These are phyloP conservation scores for Drosophila atroscutellata DNA, from an alignment of 2,888 invertebrate species.

Conservation along the genomic window DNA sequence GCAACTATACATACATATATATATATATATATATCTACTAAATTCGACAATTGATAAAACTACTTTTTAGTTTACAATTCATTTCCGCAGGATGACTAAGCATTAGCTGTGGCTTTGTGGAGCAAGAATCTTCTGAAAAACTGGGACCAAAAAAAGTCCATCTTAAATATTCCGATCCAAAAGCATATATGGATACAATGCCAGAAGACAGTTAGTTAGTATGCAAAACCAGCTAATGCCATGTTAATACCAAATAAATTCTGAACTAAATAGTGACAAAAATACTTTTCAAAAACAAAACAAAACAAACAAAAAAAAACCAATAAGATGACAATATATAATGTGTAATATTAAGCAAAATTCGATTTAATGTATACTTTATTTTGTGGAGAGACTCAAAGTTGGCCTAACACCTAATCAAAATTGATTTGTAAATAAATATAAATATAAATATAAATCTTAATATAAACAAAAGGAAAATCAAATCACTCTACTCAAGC, in stretches of 20 bases:
- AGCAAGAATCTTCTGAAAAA: slow-evolving; percentile 6
- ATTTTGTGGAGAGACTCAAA: slow-evolving; percentile 50
- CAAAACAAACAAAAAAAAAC: slow-evolving; percentile 5
- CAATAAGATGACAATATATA: slow-evolving; percentile 67
- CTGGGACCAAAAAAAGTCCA: slow-evolving; percentile 57
- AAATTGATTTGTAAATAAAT: slow-evolving; percentile 55
- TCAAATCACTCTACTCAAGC: slow-evolving; percentile 45
- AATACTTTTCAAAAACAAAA: slow-evolving; percentile 5
- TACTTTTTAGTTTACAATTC: not conserved
- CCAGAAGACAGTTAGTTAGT: slow-evolving; percentile 6
- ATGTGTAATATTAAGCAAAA: slow-evolving; percentile 50
- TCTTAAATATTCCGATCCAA: slow-evolving; percentile 25
- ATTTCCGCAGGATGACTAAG: not conserved
- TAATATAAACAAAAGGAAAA: not conserved
- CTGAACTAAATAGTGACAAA: slow-evolving; percentile 6
- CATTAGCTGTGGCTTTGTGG: slow-evolving; percentile 23
- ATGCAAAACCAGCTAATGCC: slow-evolving; percentile 16
- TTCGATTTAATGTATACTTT: slow-evolving; percentile 36
- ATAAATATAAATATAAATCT: slow-evolving; percentile 18
- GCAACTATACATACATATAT: not conserved
- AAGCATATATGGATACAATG: slow-evolving; percentile 4
- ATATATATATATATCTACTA: not conserved
- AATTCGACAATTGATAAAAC: not conserved
- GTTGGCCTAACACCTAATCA: slow-evolving; percentile 48
- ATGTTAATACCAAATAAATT: slow-evolving; percentile 7